phyloP scores from a whole-genome alignment of 2,113 vertebrate species.

The Sakesphorus luctuosus region DNA sequence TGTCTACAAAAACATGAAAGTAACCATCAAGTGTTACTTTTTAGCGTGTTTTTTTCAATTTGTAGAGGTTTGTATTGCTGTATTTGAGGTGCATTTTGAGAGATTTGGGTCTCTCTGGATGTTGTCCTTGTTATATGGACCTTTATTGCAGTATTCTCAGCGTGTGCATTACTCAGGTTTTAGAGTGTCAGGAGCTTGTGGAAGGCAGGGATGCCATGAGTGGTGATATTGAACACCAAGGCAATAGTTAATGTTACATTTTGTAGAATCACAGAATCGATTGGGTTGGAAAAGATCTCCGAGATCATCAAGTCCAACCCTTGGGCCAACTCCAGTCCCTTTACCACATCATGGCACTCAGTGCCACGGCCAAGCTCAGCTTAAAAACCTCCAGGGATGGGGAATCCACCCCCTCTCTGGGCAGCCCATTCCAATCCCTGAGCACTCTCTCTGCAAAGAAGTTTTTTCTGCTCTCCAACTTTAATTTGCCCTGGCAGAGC shows the following conservation, averaged over 20 bases:
- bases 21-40: neutral
- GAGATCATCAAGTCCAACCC: too few relatives aligned
- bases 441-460: too few relatives aligned
- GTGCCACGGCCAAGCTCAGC: too few relatives aligned
- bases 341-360: too few relatives aligned
- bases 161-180: neutral
- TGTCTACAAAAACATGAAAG: neutral
- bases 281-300: too few relatives aligned
- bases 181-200: neutral
- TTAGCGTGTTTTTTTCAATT: neutral
- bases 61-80: neutral
- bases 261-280: too few relatives aligned
- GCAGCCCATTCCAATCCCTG: too few relatives aligned
- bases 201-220: neutral
- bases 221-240: neutral
- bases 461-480: too few relatives aligned
- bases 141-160: neutral
- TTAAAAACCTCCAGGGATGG: too few relatives aligned
- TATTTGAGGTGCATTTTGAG: neutral
- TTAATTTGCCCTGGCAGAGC: too few relatives aligned
- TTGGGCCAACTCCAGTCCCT: too few relatives aligned
- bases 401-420: too few relatives aligned
- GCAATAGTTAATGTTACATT: neutral
- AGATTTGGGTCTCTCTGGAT: neutral
- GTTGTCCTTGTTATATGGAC: neutral